Percentiles rank a stretch among this genome's conserved stretches.
These are phyloP conservation scores for Alcedo atthis DNA, from an alignment of 2,797 vertebrate species.

Conservation along the genomic window DNA sequence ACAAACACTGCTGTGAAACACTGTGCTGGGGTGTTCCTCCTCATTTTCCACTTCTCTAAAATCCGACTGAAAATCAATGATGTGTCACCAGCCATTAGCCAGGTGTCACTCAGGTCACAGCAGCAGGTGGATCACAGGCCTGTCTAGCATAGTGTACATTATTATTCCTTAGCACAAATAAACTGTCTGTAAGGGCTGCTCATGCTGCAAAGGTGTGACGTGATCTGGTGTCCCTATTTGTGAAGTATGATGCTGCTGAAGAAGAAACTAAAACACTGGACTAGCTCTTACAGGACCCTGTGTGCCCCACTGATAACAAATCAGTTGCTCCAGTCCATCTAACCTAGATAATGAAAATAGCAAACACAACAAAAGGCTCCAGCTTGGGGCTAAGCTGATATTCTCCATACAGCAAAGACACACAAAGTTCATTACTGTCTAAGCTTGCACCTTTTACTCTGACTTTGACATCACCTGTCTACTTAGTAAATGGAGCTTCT, in stretches of 20 bases:
- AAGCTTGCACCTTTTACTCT: neutral
- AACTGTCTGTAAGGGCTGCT: neutral
- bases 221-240: neutral
- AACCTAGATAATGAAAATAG: neutral
- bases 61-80: conserved; percentile 13
- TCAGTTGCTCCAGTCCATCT: neutral
- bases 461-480: neutral
- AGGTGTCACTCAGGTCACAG: neutral
- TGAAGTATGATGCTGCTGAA: neutral
- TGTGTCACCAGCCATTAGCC: neutral
- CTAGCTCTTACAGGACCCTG: neutral
- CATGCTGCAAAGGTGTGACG: neutral
- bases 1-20: conserved; percentile 30
- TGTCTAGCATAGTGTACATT: neutral
- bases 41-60: neutral
- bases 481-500: neutral
- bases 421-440: neutral
- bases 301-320: neutral
- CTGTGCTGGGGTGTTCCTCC: neutral
- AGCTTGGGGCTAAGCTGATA: neutral
- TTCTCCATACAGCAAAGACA: neutral
- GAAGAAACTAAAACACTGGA: neutral
- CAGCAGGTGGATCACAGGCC: neutral
- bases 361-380: neutral
- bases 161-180: neutral